phyloP scores from a whole-genome alignment of 1,140 invertebrate species.

The Apis dorsata region DNA sequence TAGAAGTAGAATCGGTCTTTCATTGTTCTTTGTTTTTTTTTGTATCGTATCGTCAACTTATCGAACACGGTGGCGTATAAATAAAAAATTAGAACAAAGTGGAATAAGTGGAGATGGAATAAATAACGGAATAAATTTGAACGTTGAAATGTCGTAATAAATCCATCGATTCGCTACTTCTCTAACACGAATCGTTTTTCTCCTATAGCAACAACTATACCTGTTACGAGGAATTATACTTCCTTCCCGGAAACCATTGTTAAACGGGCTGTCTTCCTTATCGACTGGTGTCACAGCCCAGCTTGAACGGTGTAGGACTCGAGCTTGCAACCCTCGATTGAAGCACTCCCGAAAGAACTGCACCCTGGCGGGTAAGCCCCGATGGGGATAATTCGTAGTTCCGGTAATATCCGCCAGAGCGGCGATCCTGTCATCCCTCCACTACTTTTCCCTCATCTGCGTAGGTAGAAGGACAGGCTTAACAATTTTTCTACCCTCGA shows the following conservation, averaged over 20 bases:
- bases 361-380: constrained; percentile 56
- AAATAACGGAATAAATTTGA: background rate
- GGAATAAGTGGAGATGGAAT: too few relatives aligned
- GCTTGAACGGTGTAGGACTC: constrained; percentile 26
- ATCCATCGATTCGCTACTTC: background rate
- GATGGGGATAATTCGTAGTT: constrained; percentile 71
- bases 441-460: background rate
- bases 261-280: constrained; percentile 59
- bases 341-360: constrained; percentile 52
- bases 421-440: constrained; percentile 64
- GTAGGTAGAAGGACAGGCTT: background rate
- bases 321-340: constrained; percentile 35
- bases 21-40: background rate
- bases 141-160: too few relatives aligned
- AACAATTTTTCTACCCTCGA: constrained; percentile 10
- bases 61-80: background rate
- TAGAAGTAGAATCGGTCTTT: background rate
- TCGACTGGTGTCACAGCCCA: constrained; percentile 51
- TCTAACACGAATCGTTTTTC: background rate
- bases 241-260: constrained; percentile 21
- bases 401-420: constrained; percentile 72
- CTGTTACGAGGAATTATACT: constrained; percentile 10
- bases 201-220: background rate
- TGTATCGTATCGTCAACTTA: background rate
- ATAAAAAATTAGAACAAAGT: background rate